Conservation (phyloP, 2,797 vertebrate species). For the Sebastes taczanowskii region DNA sequence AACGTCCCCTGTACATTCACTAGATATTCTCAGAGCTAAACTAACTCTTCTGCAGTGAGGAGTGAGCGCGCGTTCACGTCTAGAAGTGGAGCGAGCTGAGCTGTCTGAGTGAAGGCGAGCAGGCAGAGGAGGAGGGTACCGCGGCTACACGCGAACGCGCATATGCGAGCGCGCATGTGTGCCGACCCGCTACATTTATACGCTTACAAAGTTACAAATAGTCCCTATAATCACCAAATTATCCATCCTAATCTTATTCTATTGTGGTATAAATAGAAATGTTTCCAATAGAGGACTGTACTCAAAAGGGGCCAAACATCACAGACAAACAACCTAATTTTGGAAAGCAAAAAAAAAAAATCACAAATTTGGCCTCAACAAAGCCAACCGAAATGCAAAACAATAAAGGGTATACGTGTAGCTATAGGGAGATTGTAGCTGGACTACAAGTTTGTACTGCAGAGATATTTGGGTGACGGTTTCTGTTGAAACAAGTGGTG, state of each 20-base stretch:
- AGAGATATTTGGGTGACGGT: not conserved
- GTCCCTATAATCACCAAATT: not conserved
- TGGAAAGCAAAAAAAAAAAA: not conserved
- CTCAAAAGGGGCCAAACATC: conserved; percentile 3
- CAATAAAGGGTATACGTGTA: conserved; percentile 3
- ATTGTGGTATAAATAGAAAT: not conserved
- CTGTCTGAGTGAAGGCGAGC: no score
- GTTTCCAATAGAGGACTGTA: not conserved
- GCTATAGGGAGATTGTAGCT: not conserved
- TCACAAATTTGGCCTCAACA: not conserved
- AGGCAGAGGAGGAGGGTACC: no score
- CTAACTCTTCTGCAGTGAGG: no score
- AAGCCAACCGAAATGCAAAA: conserved; percentile 36
- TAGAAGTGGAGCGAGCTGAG: no score
- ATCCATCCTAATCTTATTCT: not conserved
- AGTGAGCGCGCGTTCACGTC: no score
- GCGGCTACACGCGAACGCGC: no score
- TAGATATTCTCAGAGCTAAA: no score
- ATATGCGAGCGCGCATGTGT: no score
- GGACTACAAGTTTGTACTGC: not conserved
- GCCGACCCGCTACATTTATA: no score
- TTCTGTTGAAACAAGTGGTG: conserved; percentile 51
- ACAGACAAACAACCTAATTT: not conserved
- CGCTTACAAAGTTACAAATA: no score
- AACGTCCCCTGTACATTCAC: no score